A percentile compares a stretch with the other conserved stretches of the same genome.
Evolutionary conservation across 2,113 vertebrate genomes (phyloP).

Genomic region (Empidonax traillii): DNA sequence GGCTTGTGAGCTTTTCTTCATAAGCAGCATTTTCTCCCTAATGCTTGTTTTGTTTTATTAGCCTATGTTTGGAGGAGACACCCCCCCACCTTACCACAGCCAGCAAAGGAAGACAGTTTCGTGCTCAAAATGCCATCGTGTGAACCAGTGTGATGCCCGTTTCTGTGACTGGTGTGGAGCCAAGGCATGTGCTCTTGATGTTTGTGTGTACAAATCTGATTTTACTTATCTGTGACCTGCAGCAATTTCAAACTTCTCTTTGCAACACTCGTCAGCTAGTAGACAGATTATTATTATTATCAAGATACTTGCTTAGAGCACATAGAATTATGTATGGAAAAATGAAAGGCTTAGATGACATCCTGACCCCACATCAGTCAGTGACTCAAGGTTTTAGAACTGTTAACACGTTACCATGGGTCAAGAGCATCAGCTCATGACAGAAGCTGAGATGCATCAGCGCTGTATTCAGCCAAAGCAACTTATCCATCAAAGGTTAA

Average conservation of each 20-base stretch:
- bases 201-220: neutral
- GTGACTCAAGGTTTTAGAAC: neutral
- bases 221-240: neutral
- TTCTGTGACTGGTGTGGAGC: constrained; percentile 89
- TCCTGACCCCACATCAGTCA: neutral
- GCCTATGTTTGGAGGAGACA: constrained; percentile 31
- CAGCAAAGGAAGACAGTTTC: constrained; percentile 54
- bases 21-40: neutral
- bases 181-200: constrained; percentile 63
- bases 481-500: neutral
- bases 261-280: neutral
- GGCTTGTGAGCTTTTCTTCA: neutral
- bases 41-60: constrained; percentile 34
- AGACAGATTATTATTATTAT: neutral
- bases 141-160: constrained; percentile 71
- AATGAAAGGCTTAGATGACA: neutral
- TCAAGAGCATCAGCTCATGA: neutral
- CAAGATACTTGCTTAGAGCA: neutral
- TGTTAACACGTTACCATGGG: neutral
- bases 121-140: constrained; percentile 78
- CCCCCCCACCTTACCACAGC: neutral
- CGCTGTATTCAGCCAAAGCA: neutral
- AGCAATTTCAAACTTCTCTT: neutral
- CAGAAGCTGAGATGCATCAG: neutral
- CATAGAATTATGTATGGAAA: neutral